These are phyloP conservation scores for Cynoglossus semilaevis DNA, from an alignment of 2,113 vertebrate genomes.

Conservation along the genomic window DNA sequence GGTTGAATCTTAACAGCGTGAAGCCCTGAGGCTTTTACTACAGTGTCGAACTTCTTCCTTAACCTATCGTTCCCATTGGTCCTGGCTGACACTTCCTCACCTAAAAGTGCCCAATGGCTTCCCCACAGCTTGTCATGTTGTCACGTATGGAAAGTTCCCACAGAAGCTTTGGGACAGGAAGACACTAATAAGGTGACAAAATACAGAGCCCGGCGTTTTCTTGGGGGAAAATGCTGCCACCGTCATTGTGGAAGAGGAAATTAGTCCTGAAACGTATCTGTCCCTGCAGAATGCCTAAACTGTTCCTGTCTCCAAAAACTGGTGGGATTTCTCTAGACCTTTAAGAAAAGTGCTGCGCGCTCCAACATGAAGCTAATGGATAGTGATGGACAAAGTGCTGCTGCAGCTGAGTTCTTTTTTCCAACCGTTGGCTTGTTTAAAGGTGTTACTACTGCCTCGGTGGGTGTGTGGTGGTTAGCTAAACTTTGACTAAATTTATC, in stretches of 20 bases:
- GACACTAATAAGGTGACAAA: slow-evolving; percentile 73
- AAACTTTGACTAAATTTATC: too few species aligned
- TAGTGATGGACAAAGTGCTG: slow-evolving; percentile 54
- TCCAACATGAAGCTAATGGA: slow-evolving; percentile 51
- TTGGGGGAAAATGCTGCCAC: slow-evolving; percentile 49
- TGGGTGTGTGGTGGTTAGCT: too few species aligned
- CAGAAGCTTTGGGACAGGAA: slow-evolving; percentile 53
- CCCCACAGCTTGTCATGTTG: slow-evolving; percentile 54
- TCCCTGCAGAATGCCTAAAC: slow-evolving; percentile 48
- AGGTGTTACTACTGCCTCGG: too few species aligned
- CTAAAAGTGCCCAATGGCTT: slow-evolving; percentile 54
- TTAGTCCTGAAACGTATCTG: slow-evolving; percentile 61
- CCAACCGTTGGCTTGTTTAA: slow-evolving; percentile 23
- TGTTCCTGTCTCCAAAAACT: slow-evolving; percentile 47
- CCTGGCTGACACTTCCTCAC: slow-evolving; percentile 53
- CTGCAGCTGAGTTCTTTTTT: slow-evolving; percentile 30
- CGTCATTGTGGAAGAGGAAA: slow-evolving; percentile 59
- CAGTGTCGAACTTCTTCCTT: slow-evolving; percentile 39
- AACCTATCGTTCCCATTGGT: slow-evolving; percentile 28
- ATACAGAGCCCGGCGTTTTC: slow-evolving; percentile 67
- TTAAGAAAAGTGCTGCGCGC: slow-evolving; percentile 30
- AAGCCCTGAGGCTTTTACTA: too few species aligned
- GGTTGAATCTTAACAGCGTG: slow-evolving; percentile 10
- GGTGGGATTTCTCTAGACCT: slow-evolving; percentile 48
- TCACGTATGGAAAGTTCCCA: slow-evolving; percentile 56